Evolutionary conservation across 2,797 vertebrate genomes (phyloP).

Genomic region (Sparidentex hasta): DNA sequence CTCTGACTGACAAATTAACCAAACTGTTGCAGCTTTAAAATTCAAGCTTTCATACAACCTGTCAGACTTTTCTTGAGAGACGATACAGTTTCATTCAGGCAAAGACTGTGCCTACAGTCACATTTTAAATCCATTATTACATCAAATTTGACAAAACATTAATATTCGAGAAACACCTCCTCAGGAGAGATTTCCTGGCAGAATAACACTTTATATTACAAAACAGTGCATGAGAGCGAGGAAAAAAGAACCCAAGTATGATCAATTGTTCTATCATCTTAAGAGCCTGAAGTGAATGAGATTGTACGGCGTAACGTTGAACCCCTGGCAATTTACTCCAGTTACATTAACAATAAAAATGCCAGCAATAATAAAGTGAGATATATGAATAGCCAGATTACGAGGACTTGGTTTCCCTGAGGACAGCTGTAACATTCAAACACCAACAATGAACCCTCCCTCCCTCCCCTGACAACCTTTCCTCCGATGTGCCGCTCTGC

Average conservation of each 20-base stretch:
- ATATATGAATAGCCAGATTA: background rate
- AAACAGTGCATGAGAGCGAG: background rate
- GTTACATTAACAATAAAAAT: conserved; percentile 16
- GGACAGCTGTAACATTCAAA: conserved; percentile 54
- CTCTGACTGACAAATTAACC: background rate
- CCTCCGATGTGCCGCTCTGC: conserved; percentile 22
- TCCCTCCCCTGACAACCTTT: conserved; percentile 23
- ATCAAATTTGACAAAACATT: background rate
- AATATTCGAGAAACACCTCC: background rate
- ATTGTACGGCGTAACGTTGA: background rate
- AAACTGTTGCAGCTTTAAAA: background rate
- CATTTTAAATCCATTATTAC: background rate
- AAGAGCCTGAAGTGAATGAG: background rate
- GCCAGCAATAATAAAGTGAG: conserved; percentile 2
- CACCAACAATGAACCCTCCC: conserved; percentile 29
- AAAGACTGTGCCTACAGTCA: background rate
- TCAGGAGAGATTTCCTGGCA: background rate
- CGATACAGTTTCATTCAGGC: background rate
- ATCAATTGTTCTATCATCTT: conserved; percentile 1
- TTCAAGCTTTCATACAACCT: background rate
- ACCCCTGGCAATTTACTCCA: background rate
- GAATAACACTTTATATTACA: background rate
- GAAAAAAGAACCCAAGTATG: background rate
- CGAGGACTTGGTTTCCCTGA: conserved; percentile 17
- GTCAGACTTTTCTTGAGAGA: background rate